phyloP scores from a whole-genome alignment of 2,888 invertebrate genomes.

The Dromius quadrimaculatus region DNA sequence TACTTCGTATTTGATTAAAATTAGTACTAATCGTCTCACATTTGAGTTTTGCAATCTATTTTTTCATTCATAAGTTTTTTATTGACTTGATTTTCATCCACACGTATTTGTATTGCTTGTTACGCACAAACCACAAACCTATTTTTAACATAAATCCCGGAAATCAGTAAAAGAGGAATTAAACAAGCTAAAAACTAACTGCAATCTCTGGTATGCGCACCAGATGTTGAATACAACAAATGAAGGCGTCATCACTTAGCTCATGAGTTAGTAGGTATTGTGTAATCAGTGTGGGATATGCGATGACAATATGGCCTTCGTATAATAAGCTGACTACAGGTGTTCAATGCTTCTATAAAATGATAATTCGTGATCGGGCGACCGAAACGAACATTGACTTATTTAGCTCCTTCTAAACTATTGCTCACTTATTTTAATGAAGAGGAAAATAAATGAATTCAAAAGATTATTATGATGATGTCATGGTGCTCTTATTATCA shows the following conservation, averaged over 20 bases:
- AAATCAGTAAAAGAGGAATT: constrained; percentile 2
- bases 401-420: constrained; percentile 22
- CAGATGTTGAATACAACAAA: constrained; percentile 16
- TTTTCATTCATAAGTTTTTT: too few species aligned
- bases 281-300: constrained; percentile 37
- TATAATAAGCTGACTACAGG: constrained; percentile 37
- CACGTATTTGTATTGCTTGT: background rate
- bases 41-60: too few species aligned
- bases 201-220: constrained; percentile 22
- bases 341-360: constrained; percentile 39
- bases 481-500: too few species aligned
- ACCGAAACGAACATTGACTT: constrained; percentile 39
- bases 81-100: too few species aligned
- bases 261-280: constrained; percentile 34
- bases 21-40: too few species aligned
- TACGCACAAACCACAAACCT: background rate
- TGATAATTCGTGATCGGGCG: constrained; percentile 37
- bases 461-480: too few species aligned
- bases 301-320: constrained; percentile 42
- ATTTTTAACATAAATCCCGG: constrained; percentile 14
- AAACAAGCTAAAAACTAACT: constrained; percentile 17
- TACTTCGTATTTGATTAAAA: too few species aligned
- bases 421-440: too few species aligned
- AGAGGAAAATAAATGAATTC: too few species aligned
- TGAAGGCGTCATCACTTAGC: constrained; percentile 32